Conservation (phyloP, 2,113 vertebrate species). For the Aldabrachelys gigantea region DNA sequence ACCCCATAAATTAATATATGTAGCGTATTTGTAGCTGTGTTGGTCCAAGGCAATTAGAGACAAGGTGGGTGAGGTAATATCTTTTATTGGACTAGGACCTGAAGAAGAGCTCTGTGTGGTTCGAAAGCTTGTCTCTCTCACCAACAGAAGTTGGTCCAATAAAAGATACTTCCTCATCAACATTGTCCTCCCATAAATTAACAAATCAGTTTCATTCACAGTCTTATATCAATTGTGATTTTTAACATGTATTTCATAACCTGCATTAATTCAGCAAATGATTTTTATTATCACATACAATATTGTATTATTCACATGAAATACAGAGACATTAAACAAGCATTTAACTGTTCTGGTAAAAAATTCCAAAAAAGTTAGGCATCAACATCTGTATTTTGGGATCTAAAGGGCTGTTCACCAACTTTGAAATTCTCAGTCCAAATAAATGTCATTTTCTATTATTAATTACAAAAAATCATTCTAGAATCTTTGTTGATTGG, state of each 20-base stretch:
- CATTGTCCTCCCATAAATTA: not conserved
- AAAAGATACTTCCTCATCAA: not conserved
- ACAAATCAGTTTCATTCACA: not conserved
- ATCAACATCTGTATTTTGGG: accelerated
- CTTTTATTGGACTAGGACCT: not conserved
- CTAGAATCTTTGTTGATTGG: not conserved
- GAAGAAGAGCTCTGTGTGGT: not conserved
- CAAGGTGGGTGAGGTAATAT: not conserved
- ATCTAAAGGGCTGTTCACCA: not conserved
- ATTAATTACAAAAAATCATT: not conserved
- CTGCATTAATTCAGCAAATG: not conserved
- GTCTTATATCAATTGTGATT: accelerated
- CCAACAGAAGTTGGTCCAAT: not conserved
- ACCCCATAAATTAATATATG: not conserved
- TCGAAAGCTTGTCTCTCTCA: not conserved
- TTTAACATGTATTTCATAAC: not conserved
- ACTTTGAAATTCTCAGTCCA: not conserved
- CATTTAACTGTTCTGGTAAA: not conserved
- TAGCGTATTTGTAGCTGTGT: not conserved
- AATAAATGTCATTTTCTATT: not conserved
- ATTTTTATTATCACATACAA: not conserved
- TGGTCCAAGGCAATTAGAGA: not conserved
- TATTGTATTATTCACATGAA: not conserved
- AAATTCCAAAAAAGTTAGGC: not conserved
- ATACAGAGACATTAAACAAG: not conserved